Percentiles rank a stretch among this genome's conserved stretches.
Conservation (phyloP, 2,113 vertebrate species). For the Nematolebias whitei region DNA sequence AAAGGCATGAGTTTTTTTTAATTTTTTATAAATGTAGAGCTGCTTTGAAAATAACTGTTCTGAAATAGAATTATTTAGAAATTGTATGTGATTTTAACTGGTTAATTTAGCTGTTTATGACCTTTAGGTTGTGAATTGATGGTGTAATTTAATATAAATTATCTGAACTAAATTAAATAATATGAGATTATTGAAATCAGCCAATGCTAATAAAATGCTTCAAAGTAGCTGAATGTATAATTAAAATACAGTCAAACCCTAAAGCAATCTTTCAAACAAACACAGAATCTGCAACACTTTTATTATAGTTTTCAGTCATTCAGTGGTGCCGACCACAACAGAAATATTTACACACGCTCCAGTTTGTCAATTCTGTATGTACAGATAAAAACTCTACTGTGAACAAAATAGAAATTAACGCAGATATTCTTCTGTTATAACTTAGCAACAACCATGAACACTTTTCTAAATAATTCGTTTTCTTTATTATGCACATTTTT, state of each 20-base stretch:
- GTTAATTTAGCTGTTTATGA: no score
- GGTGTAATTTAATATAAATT: neutral
- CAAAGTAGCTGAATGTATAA: no score
- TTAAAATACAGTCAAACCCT: neutral
- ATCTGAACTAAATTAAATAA: neutral
- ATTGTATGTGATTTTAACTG: no score
- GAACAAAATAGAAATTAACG: slow-evolving; percentile 41
- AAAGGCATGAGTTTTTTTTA: no score
- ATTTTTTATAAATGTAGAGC: neutral
- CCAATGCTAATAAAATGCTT: neutral
- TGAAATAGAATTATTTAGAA: neutral
- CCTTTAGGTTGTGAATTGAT: no score
- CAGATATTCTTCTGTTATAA: slow-evolving; percentile 26
- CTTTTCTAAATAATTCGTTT: slow-evolving; percentile 10
- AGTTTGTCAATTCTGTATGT: slow-evolving; percentile 24
- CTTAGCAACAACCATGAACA: slow-evolving; percentile 16
- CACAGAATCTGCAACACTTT: slow-evolving; percentile 37
- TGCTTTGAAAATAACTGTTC: neutral
- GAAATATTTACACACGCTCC: slow-evolving; percentile 37
- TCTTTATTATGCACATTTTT: slow-evolving; percentile 14
- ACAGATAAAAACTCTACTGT: slow-evolving; percentile 36
- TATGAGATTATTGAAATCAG: neutral
- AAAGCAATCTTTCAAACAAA: slow-evolving; percentile 7
- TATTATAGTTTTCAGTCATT: slow-evolving; percentile 54
- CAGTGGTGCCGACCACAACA: slow-evolving; percentile 30